A percentile compares a stretch with the other conserved stretches of the same genome.
Conservation (phyloP, 2,797 vertebrate genomes). For the Acanthurus tractus region DNA sequence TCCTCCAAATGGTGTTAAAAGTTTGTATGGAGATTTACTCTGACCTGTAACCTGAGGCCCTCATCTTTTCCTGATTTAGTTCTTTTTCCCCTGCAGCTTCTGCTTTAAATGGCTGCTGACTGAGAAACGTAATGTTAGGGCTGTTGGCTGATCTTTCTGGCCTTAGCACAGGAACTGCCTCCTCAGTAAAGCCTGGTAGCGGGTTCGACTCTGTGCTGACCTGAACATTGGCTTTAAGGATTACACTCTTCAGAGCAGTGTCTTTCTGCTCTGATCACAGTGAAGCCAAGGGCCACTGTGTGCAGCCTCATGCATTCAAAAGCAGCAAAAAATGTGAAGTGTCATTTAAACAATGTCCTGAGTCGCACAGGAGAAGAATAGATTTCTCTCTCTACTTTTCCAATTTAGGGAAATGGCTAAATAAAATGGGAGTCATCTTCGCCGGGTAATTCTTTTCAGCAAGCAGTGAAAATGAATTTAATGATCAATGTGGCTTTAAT, state of each 20-base stretch:
- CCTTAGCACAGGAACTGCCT: constrained; percentile 27
- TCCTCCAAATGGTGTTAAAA: constrained; percentile 37
- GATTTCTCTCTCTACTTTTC: constrained; percentile 58
- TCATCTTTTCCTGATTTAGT: constrained; percentile 26
- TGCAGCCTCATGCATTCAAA: constrained; percentile 51
- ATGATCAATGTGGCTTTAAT: constrained; percentile 71
- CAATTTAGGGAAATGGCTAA: constrained; percentile 65
- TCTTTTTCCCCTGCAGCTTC: constrained; percentile 13
- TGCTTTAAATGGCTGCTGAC: constrained; percentile 33
- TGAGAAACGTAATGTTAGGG: background rate
- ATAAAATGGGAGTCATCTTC: constrained; percentile 69
- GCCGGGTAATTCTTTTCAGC: constrained; percentile 66
- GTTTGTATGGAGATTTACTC: constrained; percentile 23
- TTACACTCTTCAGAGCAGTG: constrained; percentile 49
- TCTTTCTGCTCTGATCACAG: constrained; percentile 68
- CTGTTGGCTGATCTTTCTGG: constrained; percentile 37
- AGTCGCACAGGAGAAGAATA: constrained; percentile 46
- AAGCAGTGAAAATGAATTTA: constrained; percentile 65
- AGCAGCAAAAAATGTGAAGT: constrained; percentile 40
- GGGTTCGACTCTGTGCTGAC: constrained; percentile 48
- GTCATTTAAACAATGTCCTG: constrained; percentile 59
- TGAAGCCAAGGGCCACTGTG: constrained; percentile 55
- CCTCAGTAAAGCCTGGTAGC: constrained; percentile 37
- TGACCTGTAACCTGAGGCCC: constrained; percentile 23
- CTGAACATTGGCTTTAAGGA: constrained; percentile 51